Percentiles rank a stretch among this genome's conserved stretches.
Evolutionary conservation across 2,113 vertebrate genomes (phyloP).

Genomic region (Cettia cetti): DNA sequence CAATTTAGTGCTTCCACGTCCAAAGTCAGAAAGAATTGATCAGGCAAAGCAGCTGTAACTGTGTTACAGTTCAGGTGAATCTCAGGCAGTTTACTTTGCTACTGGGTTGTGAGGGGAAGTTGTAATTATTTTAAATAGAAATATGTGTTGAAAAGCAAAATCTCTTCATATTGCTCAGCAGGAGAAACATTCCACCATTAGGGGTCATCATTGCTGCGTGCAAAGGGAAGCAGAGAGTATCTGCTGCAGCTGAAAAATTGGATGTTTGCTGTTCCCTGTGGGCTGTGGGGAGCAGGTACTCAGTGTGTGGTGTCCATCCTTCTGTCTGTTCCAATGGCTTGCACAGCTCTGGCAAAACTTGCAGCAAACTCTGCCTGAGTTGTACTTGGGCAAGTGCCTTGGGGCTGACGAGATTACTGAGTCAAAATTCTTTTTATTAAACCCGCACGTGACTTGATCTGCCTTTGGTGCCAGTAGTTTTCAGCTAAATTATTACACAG

Average conservation of each 20-base stretch:
- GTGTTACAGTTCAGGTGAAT: background rate
- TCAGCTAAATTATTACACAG: background rate
- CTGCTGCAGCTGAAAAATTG: background rate
- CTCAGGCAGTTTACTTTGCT: background rate
- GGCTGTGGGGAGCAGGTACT: background rate
- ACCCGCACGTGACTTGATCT: background rate
- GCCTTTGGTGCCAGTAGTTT: background rate
- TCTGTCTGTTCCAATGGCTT: background rate
- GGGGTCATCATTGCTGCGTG: constrained; percentile 30
- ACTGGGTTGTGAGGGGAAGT: background rate
- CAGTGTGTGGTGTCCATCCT: background rate
- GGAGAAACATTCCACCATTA: constrained; percentile 28
- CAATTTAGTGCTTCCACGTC: background rate
- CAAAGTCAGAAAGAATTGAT: background rate
- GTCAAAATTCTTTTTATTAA: background rate
- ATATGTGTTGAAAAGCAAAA: background rate
- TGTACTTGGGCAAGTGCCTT: background rate
- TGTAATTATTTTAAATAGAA: background rate
- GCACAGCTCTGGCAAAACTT: background rate
- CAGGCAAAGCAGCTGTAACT: background rate
- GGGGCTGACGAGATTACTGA: background rate
- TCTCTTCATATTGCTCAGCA: background rate
- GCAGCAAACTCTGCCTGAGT: background rate
- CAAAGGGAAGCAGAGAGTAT: background rate
- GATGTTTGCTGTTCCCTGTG: background rate